These are phyloP conservation scores for Protaetia brevitarsis DNA, from an alignment of 1,140 invertebrate species.

Conservation along the genomic window DNA sequence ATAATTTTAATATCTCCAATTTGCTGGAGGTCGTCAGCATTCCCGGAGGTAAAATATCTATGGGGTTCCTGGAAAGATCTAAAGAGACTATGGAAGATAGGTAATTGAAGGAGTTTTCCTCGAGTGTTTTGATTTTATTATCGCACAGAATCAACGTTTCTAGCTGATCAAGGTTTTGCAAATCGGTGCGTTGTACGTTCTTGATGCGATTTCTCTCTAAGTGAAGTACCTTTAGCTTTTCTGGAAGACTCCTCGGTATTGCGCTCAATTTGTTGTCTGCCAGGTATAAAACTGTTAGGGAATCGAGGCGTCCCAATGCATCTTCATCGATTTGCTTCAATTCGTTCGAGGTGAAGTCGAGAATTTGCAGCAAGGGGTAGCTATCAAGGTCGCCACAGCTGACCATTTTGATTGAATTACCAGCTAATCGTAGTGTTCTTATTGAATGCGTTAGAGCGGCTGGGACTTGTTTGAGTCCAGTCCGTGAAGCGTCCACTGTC, in stretches of 20 bases:
- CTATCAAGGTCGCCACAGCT: conserved; percentile 84
- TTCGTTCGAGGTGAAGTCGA: conserved; percentile 79
- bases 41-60: conserved; percentile 62
- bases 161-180: conserved; percentile 67
- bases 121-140: conserved; percentile 64
- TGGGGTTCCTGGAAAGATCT: conserved; percentile 75
- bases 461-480: conserved; percentile 74
- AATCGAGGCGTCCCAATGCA: conserved; percentile 76
- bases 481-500: conserved; percentile 78
- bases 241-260: conserved; percentile 66
- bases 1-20: conserved; percentile 65
- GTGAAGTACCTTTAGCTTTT: conserved; percentile 59
- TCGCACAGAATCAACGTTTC: conserved; percentile 66
- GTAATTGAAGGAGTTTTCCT: conserved; percentile 65
- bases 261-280: conserved; percentile 68
- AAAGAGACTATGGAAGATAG: conserved; percentile 63
- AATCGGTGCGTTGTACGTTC: conserved; percentile 62
- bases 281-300: conserved; percentile 74
- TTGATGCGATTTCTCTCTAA: conserved; percentile 62
- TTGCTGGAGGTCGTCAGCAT: conserved; percentile 64
- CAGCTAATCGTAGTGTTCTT: conserved; percentile 70
- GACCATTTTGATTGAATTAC: conserved; percentile 64
- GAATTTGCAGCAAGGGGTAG: conserved; percentile 75
- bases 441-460: conserved; percentile 81
- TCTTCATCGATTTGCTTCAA: conserved; percentile 79